A percentile compares a stretch with the other conserved stretches of the same genome.
Conservation (phyloP, 2,888 invertebrate species). For the Phyllotreta cruciferae region DNA sequence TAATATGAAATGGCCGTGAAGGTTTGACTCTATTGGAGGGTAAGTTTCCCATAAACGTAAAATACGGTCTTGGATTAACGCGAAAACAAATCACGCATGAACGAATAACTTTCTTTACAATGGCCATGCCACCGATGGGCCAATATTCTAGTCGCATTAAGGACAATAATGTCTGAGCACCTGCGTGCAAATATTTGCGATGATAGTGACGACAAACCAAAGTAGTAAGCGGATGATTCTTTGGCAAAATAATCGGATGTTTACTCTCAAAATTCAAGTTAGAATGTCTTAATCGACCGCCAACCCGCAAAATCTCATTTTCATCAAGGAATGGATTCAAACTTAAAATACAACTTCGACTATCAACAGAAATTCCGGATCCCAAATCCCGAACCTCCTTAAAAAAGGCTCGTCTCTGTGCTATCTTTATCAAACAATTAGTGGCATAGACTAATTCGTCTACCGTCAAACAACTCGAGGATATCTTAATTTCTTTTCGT, state of each 20-base stretch:
- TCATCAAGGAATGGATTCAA: conserved; percentile 2
- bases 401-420: background rate
- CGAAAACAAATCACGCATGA: background rate
- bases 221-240: background rate
- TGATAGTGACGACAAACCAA: background rate
- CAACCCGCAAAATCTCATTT: background rate
- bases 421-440: background rate
- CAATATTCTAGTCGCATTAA: background rate
- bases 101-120: background rate
- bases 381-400: background rate
- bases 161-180: background rate
- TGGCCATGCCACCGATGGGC: background rate
- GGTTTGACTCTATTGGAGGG: too few relatives aligned
- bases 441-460: background rate
- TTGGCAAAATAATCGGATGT: conserved; percentile 15
- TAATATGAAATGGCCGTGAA: too few relatives aligned
- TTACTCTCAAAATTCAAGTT: background rate
- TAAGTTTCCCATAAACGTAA: background rate
- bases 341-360: background rate
- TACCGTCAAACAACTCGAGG: too few relatives aligned
- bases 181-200: conserved; percentile 5
- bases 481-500: too few relatives aligned
- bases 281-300: conserved; percentile 8
- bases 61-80: background rate
- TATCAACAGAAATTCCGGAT: too few relatives aligned